Evolutionary conservation across 2,113 vertebrate genomes (phyloP), one percentile per base, ranked within the genome.

Genomic region (Acrocephalus arundinaceus): DNA sequence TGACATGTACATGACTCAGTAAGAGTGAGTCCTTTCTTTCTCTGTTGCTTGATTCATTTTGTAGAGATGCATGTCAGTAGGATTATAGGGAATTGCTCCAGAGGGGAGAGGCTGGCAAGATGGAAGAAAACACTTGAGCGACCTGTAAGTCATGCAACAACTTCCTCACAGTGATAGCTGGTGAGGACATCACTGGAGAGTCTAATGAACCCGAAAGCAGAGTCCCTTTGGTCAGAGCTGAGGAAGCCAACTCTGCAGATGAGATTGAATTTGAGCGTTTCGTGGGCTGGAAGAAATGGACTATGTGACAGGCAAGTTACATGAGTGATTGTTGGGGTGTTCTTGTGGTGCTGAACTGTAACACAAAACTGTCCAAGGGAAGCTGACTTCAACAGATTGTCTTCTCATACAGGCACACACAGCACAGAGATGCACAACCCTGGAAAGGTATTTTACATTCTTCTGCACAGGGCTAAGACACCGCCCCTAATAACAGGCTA

Each of bases 251-350:
- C 13, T 7, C 18, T 54, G 8, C 13, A 59, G 35, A 6, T 35
- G 7, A 35, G 4, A 15, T 23, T 72, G 30, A 22, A 13, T 65
- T 88, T 83, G n/a, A 39, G 5, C 27, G 59, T 59, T 51, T 45
- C 0, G 0, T 2, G 5, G 46, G 7, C 9, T 73, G 13, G 17
- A 85, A 68, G 15, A 58, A 75, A 73, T 11, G 6, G 37, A 15
- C 20, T 41, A 7, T 33, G 7, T 48, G 43, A 71, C 33, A 59
- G 12, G 7, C 19, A 65, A 51, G 21, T 52, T 58, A 58, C 4
- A 5, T 11, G 15, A 49, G 15, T 4, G 11, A 39, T 49, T 58
- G 30, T 31, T 70, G 43, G 19, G 10, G 2, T 62, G 8, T 82
- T 91, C 28, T 12, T 66, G 48, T 51, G 41, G 22, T 73, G 23